Evolutionary conservation across 2,888 invertebrate genomes (phyloP).

Genomic region (Leucophenga montana): DNA sequence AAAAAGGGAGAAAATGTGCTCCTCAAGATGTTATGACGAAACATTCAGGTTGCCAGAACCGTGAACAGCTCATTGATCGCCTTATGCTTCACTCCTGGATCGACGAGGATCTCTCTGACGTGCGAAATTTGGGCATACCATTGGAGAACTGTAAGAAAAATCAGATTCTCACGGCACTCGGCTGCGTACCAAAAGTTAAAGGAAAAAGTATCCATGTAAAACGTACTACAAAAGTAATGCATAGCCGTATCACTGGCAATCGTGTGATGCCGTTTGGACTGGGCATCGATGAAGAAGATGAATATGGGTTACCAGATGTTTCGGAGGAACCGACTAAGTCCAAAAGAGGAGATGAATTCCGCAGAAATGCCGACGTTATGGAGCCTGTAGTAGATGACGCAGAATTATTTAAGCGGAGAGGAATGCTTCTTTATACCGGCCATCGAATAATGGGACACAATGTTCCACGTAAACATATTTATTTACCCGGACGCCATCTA

Average conservation of each 20-base stretch:
- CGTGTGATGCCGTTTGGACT: conserved; percentile 12
- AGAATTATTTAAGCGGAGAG: background rate
- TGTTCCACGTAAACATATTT: conserved; percentile 20
- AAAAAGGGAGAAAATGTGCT: conserved; percentile 28
- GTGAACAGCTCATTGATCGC: conserved; percentile 10
- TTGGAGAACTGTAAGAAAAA: conserved; percentile 9
- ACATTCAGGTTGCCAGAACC: conserved; percentile 40
- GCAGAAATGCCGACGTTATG: background rate
- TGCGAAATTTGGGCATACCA: background rate
- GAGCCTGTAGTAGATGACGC: background rate
- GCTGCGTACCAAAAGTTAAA: conserved; percentile 28
- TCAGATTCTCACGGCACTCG: conserved; percentile 28
- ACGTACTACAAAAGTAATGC: conserved; percentile 17
- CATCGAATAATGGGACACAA: conserved; percentile 30
- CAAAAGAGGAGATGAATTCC: background rate
- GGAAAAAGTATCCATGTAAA: background rate
- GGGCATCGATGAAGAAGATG: background rate
- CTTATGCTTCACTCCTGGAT: conserved; percentile 30
- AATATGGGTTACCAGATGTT: background rate
- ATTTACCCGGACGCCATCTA: conserved; percentile 44
- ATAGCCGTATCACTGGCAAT: conserved; percentile 24
- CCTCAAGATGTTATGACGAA: conserved; percentile 30
- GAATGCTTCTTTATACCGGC: background rate
- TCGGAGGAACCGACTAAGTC: background rate
- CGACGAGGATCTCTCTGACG: conserved; percentile 28